Evolutionary conservation across 2,888 invertebrate genomes (phyloP), one percentile per base, ranked within the genome.

Genomic region (Cacoxenus indagator): DNA sequence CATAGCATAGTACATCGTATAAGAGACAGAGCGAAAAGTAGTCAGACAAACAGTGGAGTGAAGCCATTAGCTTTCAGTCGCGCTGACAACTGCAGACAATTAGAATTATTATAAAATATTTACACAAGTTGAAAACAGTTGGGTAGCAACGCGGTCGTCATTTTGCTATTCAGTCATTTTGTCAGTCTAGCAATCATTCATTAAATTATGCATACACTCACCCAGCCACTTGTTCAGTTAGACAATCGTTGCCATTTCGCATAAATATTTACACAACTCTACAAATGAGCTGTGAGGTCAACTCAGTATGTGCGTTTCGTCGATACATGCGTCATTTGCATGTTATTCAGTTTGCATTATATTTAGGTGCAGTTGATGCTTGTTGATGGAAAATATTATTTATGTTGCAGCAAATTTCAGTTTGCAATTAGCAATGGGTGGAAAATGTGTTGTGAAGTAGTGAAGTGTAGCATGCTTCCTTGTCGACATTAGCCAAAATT

Each of bases 61-160:
- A 59, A 59, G 37, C 59, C 59, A 59, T 59, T 59, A 37, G 59
- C 37, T 19, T 1, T 55, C n/a, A 26, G 11, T 24, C 54, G 31
- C 59, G 59, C 19, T 59, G 59, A 62, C 61, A 62, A 62, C 22
- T 43, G 29, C 71, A 74, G 72, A 69, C 77, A 77, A 77, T 76
- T 75, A 77, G 71, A 76, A 76, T 73, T 73, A 75, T 61, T 76
- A 68, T 62, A 45, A 76, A 77, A 77, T 77, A 77, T 77, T 77
- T 73, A 71, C 24, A 31, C 43, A 45, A 62, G 76, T 61, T 75
- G 67, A 43, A 62, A 76, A 57, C 29, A 57, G 26, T 22, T 19
- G 19, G 11, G 24, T 6, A 29, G 57, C 57, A 57, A 57, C 57
- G 19, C 51, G 24, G 29, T 27, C 27, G 26, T 29, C 57, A 29